Evolutionary conservation across 2,888 invertebrate genomes (phyloP), one percentile per base, ranked within the genome.

Genomic region (Ramazzottius varieornatus): DNA sequence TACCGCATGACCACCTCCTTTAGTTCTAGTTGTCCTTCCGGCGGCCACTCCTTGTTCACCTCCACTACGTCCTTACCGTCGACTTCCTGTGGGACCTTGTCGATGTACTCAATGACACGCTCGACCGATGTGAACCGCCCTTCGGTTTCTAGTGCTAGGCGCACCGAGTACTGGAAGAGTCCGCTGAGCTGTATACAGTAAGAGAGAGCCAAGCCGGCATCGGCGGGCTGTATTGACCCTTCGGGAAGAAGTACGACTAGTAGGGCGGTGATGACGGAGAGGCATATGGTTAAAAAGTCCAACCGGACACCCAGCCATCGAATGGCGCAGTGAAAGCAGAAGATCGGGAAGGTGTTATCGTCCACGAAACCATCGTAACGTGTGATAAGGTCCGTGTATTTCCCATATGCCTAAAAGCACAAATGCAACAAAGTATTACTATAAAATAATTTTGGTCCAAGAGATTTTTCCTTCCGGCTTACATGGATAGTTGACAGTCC

Each of bases 121-220:
- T 80, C 79, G 0, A 80, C 78, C 34, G 78, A 78, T 40, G 78
- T 76, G 68, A 80, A 79, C 34, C 77, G 74, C 2, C 76, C 73
- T 71, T 80, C 80, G 1, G 76, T 74, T 70, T 80, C 79, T 1
- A 78, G 75, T 66, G 78, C 73, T 66, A 78, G 70, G 68, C 79
- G 73, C 2, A 79, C 75, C 1, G 80, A 78, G 67, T 77, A 81
- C 71, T 81, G 81, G 69, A 82, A 79, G 33, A 81, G 75, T n/a
- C 81, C 81, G 46, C 79, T 78, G 69, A 82, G 77, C 73, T 78
- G 78, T 8, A 80, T 75, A 32, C 82, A 78, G 69, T 82, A 82
- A 0, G 81, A 77, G 68, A 83, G 73, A 1, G 82, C 83, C 67
- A 83, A 76, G 2, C 83, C 83, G 32, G 82, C 82, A 66, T 81